Evolutionary conservation across 2,797 vertebrate species (phyloP).

Genomic region (Enteromius radiatus): DNA sequence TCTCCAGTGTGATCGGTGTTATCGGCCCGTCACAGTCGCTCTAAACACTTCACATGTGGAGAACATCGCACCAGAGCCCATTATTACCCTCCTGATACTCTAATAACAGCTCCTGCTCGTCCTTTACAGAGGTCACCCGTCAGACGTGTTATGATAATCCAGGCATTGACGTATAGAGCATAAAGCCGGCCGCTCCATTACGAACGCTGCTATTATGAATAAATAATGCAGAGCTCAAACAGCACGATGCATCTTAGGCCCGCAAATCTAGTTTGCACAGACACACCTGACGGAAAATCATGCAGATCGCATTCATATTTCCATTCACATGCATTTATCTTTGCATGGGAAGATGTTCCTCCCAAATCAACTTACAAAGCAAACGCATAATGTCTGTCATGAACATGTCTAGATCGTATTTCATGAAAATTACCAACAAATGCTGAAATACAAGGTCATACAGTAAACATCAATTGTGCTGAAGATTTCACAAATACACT

Average conservation of each 20-base stretch:
- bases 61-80: background rate
- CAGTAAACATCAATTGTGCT: no score
- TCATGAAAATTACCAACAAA: background rate
- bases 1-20: background rate
- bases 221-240: constrained; percentile 12
- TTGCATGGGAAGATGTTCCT: background rate
- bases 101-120: background rate
- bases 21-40: background rate
- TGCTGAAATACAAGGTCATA: background rate
- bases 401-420: background rate
- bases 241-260: constrained; percentile 1
- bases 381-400: background rate
- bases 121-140: background rate
- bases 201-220: constrained; percentile 26
- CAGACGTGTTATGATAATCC: constrained; percentile 3
- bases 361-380: background rate
- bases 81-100: background rate
- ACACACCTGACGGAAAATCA: background rate
- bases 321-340: constrained; percentile 53
- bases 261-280: constrained; percentile 12
- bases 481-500: background rate
- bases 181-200: background rate
- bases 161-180: background rate
- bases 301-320: constrained; percentile 1
- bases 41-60: constrained; percentile 4